These are phyloP conservation scores for Linepithema humile DNA, from an alignment of 1,140 invertebrate genomes.

Conservation along the genomic window DNA sequence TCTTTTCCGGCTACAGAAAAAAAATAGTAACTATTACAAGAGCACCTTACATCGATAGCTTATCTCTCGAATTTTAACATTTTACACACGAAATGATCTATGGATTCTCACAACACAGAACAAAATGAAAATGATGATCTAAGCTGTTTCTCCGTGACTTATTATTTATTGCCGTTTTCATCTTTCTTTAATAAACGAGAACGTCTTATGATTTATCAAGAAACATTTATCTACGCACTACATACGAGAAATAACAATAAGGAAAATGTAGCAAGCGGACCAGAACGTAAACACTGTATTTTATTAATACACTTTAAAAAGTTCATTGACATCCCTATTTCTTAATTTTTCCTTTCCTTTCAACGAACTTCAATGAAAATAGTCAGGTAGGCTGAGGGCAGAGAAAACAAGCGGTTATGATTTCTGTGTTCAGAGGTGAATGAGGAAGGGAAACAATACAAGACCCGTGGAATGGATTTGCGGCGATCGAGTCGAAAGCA, in stretches of 20 bases:
- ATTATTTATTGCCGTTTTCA: conserved; percentile 41
- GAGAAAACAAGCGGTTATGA: conserved; percentile 34
- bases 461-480: conserved; percentile 36
- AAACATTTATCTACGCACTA: conserved; percentile 22
- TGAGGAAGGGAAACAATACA: conserved; percentile 48
- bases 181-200: background rate
- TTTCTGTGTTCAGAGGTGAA: conserved; percentile 11
- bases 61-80: conserved; percentile 24
- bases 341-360: conserved; percentile 29
- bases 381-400: background rate
- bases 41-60: conserved; percentile 16
- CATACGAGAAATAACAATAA: conserved; percentile 54
- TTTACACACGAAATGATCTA: background rate
- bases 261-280: conserved; percentile 73
- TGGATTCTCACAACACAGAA: conserved; percentile 10
- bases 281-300: conserved; percentile 76
- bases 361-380: conserved; percentile 45
- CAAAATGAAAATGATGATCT: conserved; percentile 1
- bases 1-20: conserved; percentile 18
- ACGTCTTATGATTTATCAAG: background rate
- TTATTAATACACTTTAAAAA: conserved; percentile 74
- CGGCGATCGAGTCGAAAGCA: background rate
- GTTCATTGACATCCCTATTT: conserved; percentile 68
- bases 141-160: background rate
- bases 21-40: conserved; percentile 28